Base-by-base conservation (phyloP, 2,797 vertebrate genomes). In the Darevskia nairensis region DNA sequence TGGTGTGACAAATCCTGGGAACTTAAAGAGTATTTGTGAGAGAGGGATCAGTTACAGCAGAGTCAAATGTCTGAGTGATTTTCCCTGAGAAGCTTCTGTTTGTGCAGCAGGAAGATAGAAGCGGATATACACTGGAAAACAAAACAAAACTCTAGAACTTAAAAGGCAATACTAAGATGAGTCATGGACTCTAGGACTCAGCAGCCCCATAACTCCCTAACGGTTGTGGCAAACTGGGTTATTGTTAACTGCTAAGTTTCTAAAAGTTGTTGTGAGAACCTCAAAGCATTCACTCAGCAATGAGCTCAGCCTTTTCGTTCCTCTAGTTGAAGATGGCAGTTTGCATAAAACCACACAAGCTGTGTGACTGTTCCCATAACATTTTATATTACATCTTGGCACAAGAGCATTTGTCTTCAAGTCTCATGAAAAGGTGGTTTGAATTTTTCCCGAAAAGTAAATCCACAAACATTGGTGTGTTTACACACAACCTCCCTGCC, bases 341-440 rank as follows among this genome's bases (percentile, higher is more conserved):
- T 89, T 6, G 32, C 3, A 1, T 66, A 74, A 84, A 85, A 80
- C 25, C 0, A 0, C 35, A 88, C 86, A 29, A 44, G 88, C 79
- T 86, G 61, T 74, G 13, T 80, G 32, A 85, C 69, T 23, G 46
- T 72, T 55, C 29, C 85, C 35, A n/a, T 89, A 89, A 82, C 71
- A 82, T 89, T 85, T 89, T 82, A 76, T 59, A 77, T 85, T 89
- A 80, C 32, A 2, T 82, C 79, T 89, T 89, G 88, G 88, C 88
- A 85, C 6, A 1, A 4, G 8, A 0, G 2, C 41, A 89, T 86
- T 3, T 25, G 46, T 68, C 61, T 90, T 83, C 72, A 23, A 74
- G 27, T 41, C 41, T 77, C 27, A n/a, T 10, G 32, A 29, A 89
- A 87, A 64, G 78, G 55, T 55, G 66, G 41, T 8, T 61, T 41